These are phyloP conservation scores for Perithous albicinctus DNA, from an alignment of 2,888 invertebrate species.

Conservation along the genomic window DNA sequence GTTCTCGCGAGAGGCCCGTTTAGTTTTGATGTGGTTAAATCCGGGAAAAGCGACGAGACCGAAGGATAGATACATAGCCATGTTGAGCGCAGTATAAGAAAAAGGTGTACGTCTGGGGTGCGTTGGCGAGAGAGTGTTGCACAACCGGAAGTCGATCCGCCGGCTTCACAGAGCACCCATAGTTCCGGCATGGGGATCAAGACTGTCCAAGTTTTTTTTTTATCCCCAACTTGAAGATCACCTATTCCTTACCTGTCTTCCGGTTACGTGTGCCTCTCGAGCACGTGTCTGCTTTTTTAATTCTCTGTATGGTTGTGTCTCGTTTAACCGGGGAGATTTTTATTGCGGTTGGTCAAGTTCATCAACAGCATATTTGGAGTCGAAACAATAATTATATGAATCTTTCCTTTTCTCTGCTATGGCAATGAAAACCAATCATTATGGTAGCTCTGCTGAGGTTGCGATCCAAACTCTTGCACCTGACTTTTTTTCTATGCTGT, in stretches of 20 bases:
- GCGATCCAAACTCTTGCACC: no score
- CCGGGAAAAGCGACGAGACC: slow-evolving; percentile 38
- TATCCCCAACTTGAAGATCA: background rate
- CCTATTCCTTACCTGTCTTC: slow-evolving; percentile 52
- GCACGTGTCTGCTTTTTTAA: slow-evolving; percentile 49
- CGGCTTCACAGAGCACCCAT: slow-evolving; percentile 44
- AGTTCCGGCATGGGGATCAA: slow-evolving; percentile 47
- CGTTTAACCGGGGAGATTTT: background rate
- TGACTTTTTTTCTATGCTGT: no score
- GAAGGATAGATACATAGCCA: background rate
- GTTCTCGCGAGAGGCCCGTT: slow-evolving; percentile 60
- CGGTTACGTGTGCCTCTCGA: slow-evolving; percentile 44
- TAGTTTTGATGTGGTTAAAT: slow-evolving; percentile 52
- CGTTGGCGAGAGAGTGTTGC: slow-evolving; percentile 45
- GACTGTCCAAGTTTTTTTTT: slow-evolving; percentile 42
- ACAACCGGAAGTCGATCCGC: slow-evolving; percentile 67
- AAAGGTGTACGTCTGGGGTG: slow-evolving; percentile 20
- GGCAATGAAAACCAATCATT: no score
- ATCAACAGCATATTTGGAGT: background rate
- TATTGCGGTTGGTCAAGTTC: slow-evolving; percentile 23
- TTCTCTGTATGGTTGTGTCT: slow-evolving; percentile 12
- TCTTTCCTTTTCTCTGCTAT: no score
- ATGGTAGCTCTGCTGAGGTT: no score
- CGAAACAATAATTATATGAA: background rate
- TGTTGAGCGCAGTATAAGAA: slow-evolving; percentile 1